A percentile compares a stretch with the other conserved stretches of the same genome.
Evolutionary conservation across 2,888 invertebrate species (phyloP).

Genomic region (Lepidocyrtinus sp.): DNA sequence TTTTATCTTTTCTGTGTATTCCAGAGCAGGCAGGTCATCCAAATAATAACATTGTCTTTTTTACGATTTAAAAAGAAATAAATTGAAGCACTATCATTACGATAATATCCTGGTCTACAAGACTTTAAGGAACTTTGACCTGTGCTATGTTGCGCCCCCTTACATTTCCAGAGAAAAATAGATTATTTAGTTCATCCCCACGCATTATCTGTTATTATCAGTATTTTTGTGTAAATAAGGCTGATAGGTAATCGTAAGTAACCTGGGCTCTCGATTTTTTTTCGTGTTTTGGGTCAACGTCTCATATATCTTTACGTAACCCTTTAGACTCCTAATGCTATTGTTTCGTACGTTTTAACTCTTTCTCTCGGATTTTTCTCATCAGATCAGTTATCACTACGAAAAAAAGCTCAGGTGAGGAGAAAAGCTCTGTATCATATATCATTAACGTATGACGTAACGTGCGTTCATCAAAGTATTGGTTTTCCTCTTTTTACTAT

Average conservation of each 20-base stretch:
- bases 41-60: neutral
- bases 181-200: neutral
- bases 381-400: neutral
- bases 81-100: neutral
- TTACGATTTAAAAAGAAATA: too few relatives aligned
- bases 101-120: neutral
- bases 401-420: neutral
- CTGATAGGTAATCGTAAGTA: neutral
- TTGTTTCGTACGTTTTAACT: neutral
- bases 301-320: constrained; percentile 20
- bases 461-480: too few relatives aligned
- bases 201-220: constrained; percentile 5
- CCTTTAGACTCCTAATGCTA: neutral
- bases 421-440: too few relatives aligned
- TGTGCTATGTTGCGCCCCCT: neutral
- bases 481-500: neutral
- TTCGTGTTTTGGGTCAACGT: constrained; percentile 26
- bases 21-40: neutral
- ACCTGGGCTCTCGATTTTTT: neutral
- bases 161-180: neutral
- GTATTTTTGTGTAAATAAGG: neutral
- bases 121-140: neutral
- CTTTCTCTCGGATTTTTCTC: neutral
- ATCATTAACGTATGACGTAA: too few relatives aligned
- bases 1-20: neutral